phyloP scores from a whole-genome alignment of 2,797 vertebrate genomes.

The Tenualosa thibaudeaui region DNA sequence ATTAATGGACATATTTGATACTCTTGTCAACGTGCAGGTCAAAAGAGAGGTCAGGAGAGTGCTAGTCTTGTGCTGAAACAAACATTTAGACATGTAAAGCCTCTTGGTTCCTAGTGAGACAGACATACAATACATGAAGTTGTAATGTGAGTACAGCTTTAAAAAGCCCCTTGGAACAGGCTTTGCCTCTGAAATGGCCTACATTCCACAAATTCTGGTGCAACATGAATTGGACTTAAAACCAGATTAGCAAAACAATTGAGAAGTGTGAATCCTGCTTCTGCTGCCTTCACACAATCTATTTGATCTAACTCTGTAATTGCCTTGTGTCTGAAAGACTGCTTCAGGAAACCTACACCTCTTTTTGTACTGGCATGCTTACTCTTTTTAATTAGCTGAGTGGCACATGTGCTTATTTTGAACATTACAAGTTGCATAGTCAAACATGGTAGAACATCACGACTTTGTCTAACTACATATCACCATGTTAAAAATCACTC shows the following conservation, averaged over 20 bases:
- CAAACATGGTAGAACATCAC: neutral
- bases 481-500: too few relatives aligned
- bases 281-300: slow-evolving; percentile 66
- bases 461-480: neutral
- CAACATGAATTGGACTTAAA: slow-evolving; percentile 75
- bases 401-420: too few relatives aligned
- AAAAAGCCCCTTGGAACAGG: slow-evolving; percentile 57
- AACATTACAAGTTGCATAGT: neutral
- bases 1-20: neutral
- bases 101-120: neutral
- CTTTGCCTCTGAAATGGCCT: slow-evolving; percentile 73
- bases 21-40: neutral
- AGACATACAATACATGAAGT: slow-evolving; percentile 12
- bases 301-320: slow-evolving; percentile 71
- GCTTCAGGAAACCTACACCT: neutral
- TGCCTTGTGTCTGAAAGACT: slow-evolving; percentile 48
- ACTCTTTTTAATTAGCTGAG: too few relatives aligned
- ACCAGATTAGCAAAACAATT: slow-evolving; percentile 76
- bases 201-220: slow-evolving; percentile 82
- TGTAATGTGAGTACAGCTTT: slow-evolving; percentile 24
- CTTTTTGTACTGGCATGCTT: neutral
- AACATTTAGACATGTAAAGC: neutral
- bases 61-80: neutral
- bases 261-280: slow-evolving; percentile 63
- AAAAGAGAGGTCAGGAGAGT: neutral